phyloP scores from a whole-genome alignment of 2,888 invertebrate genomes.

The Oxystoma pomonae region DNA sequence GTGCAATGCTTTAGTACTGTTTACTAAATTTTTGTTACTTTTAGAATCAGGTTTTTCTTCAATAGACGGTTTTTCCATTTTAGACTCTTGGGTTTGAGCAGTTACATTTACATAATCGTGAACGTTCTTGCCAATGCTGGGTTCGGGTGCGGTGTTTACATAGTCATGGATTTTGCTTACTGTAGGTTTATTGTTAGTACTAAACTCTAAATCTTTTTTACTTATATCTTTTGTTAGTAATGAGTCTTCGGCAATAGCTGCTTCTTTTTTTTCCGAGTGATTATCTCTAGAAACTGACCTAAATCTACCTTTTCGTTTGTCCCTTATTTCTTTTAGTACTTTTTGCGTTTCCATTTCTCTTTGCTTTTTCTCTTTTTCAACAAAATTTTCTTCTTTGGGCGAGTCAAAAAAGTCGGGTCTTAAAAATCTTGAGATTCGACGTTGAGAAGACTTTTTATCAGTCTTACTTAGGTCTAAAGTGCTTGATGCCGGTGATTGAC shows the following conservation, averaged over 20 bases:
- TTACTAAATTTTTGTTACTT: constrained; percentile 9
- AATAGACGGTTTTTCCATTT: not conserved
- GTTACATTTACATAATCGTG: not conserved
- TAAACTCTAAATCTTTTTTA: not conserved
- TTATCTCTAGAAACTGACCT: constrained; percentile 34
- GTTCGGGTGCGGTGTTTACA: constrained; percentile 30
- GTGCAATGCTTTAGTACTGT: constrained; percentile 25
- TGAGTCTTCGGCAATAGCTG: not conserved
- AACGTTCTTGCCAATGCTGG: not conserved
- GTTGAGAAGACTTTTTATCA: constrained; percentile 40
- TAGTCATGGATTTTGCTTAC: constrained; percentile 34
- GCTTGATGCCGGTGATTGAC: constrained; percentile 20
- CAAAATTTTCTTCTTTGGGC: constrained; percentile 57
- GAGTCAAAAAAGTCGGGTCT: constrained; percentile 75
- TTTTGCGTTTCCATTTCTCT: constrained; percentile 67
- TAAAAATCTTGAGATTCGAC: constrained; percentile 68
- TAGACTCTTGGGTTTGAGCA: not conserved
- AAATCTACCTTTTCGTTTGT: constrained; percentile 50
- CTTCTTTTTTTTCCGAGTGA: constrained; percentile 8
- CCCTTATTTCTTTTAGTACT: constrained; percentile 63
- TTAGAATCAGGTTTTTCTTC: not conserved
- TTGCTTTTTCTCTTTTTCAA: constrained; percentile 59
- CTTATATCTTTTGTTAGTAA: not conserved
- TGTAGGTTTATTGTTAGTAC: constrained; percentile 2
- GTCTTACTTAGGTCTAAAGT: constrained; percentile 38